Evolutionary conservation across 2,113 vertebrate species (phyloP).

Genomic region (Salvator merianae): DNA sequence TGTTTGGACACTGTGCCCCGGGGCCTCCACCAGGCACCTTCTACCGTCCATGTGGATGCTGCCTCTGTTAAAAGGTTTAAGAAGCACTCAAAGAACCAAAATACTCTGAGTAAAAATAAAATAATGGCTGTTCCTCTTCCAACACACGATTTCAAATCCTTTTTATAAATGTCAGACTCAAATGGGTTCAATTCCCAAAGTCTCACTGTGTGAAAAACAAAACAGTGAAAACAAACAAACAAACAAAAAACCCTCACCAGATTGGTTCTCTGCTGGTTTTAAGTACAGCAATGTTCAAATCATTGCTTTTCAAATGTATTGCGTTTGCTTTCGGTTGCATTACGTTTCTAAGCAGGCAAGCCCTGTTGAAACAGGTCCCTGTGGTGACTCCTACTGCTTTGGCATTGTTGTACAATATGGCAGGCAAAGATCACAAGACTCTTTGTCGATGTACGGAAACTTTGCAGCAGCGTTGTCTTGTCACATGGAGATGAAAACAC

Average conservation of each 20-base stretch:
- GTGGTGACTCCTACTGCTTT: neutral
- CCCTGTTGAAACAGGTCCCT: neutral
- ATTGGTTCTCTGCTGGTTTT: neutral
- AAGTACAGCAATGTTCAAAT: neutral
- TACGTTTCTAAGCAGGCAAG: neutral
- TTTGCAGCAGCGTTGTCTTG: neutral
- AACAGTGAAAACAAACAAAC: neutral
- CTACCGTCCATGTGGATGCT: too few species aligned
- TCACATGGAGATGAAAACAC: neutral
- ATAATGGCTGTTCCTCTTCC: neutral
- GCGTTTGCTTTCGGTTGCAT: neutral
- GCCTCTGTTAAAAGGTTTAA: too few species aligned
- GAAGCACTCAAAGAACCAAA: too few species aligned
- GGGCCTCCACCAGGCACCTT: too few species aligned
- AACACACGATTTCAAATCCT: neutral
- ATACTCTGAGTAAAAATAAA: too few species aligned
- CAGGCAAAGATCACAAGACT: rapidly evolving
- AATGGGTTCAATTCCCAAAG: neutral
- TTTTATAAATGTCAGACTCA: neutral
- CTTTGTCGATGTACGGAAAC: neutral
- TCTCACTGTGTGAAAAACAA: neutral
- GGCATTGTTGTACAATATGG: neutral
- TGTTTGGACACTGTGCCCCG: too few species aligned
- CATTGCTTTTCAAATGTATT: neutral
- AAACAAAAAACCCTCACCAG: too few species aligned